Evolutionary conservation across 2,888 invertebrate genomes (phyloP).

Genomic region (Argyresthia albistria): DNA sequence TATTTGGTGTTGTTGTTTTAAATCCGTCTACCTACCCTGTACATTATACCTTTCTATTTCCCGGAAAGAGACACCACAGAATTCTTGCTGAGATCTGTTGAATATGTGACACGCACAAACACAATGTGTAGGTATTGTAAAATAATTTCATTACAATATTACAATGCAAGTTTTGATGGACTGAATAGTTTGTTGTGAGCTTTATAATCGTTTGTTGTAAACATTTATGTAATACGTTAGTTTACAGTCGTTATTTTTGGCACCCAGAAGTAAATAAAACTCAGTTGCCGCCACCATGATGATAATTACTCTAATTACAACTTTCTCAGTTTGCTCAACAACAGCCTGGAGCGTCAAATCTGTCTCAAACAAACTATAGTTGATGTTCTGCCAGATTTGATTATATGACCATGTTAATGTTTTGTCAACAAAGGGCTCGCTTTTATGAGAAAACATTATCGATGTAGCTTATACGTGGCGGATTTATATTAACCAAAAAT

Average conservation of each 20-base stretch:
- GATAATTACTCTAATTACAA: neutral
- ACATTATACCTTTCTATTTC: too few species aligned
- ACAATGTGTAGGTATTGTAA: too few species aligned
- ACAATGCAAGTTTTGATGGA: too few species aligned
- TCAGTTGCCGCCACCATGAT: neutral
- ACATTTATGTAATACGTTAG: too few species aligned
- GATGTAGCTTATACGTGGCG: too few species aligned
- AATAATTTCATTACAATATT: too few species aligned
- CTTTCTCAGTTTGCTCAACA: neutral
- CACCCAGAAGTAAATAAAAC: neutral
- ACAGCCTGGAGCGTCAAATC: conserved; percentile 14
- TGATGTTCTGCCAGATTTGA: conserved; percentile 19
- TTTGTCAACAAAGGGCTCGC: conserved; percentile 22
- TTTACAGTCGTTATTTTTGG: neutral
- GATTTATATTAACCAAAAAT: too few species aligned
- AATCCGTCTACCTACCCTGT: neutral
- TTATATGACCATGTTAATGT: conserved; percentile 22
- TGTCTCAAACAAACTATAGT: conserved; percentile 19
- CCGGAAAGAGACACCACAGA: too few species aligned
- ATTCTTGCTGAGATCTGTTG: too few species aligned
- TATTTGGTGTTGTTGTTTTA: neutral
- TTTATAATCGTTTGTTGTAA: neutral
- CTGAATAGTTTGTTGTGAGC: too few species aligned
- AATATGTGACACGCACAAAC: too few species aligned
- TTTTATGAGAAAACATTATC: too few species aligned